These are phyloP conservation scores for Gymnocheta viridis DNA, from an alignment of 2,888 invertebrate species.

Conservation along the genomic window DNA sequence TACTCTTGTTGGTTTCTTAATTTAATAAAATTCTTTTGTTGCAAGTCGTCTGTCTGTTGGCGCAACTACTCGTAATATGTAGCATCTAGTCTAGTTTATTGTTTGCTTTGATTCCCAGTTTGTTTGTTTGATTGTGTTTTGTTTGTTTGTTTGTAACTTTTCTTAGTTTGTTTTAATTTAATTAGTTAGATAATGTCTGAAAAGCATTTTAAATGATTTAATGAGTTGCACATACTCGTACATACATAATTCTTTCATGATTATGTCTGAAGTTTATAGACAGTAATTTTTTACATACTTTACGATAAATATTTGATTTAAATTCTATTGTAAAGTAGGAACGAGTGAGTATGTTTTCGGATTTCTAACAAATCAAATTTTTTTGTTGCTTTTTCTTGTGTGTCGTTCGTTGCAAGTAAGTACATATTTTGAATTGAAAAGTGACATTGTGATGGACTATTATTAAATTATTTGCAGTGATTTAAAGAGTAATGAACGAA, in stretches of 20 bases:
- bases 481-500: slow-evolving; percentile 14
- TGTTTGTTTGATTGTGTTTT: not conserved
- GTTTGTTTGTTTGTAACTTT: slow-evolving; percentile 32
- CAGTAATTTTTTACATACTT: slow-evolving; percentile 8
- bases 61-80: not conserved
- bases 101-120: not conserved
- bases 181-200: slow-evolving; percentile 71
- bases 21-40: slow-evolving; percentile 8
- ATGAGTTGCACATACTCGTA: not conserved
- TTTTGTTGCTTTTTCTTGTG: not conserved
- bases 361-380: slow-evolving; percentile 27
- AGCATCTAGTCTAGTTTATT: slow-evolving; percentile 4
- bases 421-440: not conserved
- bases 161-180: slow-evolving; percentile 69
- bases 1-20: not conserved
- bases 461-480: slow-evolving; percentile 33
- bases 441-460: slow-evolving; percentile 43
- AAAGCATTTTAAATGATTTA: slow-evolving; percentile 70
- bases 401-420: slow-evolving; percentile 36
- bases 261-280: slow-evolving; percentile 20
- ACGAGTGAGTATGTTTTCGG: not conserved
- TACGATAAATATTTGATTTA: slow-evolving; percentile 20
- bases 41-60: not conserved
- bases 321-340: slow-evolving; percentile 1
- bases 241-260: slow-evolving; percentile 37